phyloP scores from a whole-genome alignment of 2,797 vertebrate species.

The Psittacula echo region DNA sequence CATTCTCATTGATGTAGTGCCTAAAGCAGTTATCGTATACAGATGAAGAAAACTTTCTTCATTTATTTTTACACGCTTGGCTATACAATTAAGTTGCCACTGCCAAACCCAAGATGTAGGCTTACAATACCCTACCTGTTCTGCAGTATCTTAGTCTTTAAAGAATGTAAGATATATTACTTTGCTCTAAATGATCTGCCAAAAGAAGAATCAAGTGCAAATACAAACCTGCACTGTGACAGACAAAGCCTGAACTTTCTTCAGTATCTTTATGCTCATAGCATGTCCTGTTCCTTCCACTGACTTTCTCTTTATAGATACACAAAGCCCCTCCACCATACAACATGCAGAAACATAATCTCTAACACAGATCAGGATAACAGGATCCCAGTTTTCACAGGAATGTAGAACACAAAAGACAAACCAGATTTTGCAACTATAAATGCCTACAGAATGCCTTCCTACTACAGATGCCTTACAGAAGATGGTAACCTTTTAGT shows the following conservation, averaged over 20 bases:
- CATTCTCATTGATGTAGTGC: accelerated
- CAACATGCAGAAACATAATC: neutral
- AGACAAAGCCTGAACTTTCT: neutral
- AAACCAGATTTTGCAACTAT: neutral
- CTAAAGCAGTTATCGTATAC: neutral
- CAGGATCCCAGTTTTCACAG: neutral
- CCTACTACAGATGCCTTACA: neutral
- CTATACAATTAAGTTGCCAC: neutral
- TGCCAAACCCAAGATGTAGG: accelerated
- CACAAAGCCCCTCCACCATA: neutral
- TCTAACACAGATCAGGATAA: neutral
- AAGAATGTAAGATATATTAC: neutral
- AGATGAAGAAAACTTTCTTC: neutral
- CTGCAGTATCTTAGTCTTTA: neutral
- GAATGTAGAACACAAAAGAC: neutral
- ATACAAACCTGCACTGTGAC: neutral
- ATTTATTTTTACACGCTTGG: neutral
- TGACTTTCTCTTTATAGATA: neutral
- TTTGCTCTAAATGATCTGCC: neutral
- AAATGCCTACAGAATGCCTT: neutral
- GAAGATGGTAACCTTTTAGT: neutral
- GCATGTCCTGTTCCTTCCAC: neutral
- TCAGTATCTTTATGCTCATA: neutral
- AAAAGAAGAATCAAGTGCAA: neutral
- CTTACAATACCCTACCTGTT: neutral